Conservation (phyloP, 2,113 vertebrate genomes). For the Delphinapterus leucas region DNA sequence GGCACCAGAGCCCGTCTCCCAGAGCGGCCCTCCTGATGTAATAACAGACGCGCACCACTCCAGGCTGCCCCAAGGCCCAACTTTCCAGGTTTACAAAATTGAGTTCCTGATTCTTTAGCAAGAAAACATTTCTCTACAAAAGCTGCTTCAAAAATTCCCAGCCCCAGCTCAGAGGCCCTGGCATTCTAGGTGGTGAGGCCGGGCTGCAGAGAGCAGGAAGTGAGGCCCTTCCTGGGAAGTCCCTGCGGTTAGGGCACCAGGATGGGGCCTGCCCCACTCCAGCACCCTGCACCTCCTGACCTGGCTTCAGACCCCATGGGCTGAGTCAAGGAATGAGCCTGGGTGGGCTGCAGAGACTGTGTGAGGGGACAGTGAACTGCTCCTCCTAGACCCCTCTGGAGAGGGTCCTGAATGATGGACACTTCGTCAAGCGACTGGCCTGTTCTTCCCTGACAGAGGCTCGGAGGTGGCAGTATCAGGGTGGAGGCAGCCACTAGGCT, state of each 20-base stretch:
- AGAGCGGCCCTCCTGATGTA: background rate
- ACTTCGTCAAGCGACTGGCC: background rate
- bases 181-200: background rate
- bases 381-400: background rate
- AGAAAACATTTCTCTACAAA: slow-evolving; percentile 4
- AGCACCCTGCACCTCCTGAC: background rate
- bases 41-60: background rate
- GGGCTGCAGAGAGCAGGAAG: slow-evolving; percentile 39
- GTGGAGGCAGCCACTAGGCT: background rate
- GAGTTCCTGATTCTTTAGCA: slow-evolving; percentile 32
- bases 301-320: background rate
- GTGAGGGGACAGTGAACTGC: background rate
- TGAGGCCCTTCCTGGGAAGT: slow-evolving; percentile 42
- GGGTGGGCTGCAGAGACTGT: background rate
- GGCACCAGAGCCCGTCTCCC: background rate
- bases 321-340: background rate
- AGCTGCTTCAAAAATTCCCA: slow-evolving; percentile 15
- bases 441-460: background rate
- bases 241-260: background rate
- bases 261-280: background rate
- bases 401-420: background rate
- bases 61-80: background rate
- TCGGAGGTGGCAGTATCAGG: background rate
- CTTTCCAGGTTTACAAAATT: slow-evolving; percentile 48
- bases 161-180: background rate